A percentile compares a stretch with the other conserved stretches of the same genome.
Conservation (phyloP, 2,888 invertebrate genomes). For the Pinctada fucata region DNA sequence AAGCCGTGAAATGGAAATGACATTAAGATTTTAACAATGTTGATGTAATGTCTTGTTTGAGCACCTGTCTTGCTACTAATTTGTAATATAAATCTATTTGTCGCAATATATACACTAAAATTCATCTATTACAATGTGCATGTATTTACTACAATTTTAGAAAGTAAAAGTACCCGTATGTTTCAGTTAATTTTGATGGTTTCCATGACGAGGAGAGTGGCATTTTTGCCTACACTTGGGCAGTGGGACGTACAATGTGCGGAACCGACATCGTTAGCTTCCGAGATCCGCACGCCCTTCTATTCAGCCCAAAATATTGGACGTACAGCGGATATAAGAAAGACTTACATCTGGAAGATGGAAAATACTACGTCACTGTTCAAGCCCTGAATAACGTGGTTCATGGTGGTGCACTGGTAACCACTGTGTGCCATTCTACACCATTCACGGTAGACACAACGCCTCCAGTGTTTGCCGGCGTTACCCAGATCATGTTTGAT, state of each 20-base stretch:
- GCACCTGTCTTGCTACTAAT: no score
- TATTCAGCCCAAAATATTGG: slow-evolving; percentile 59
- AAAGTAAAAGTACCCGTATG: background rate
- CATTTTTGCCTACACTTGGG: slow-evolving; percentile 63
- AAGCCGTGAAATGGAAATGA: no score
- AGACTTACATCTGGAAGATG: slow-evolving; percentile 57
- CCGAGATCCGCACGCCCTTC: slow-evolving; percentile 57
- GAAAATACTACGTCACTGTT: slow-evolving; percentile 61
- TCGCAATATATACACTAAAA: no score
- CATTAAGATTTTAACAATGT: no score
- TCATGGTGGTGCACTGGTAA: slow-evolving; percentile 61
- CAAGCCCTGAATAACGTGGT: slow-evolving; percentile 59
- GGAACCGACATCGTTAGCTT: slow-evolving; percentile 52
- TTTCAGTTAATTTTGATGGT: slow-evolving; percentile 65
- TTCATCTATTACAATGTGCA: no score
- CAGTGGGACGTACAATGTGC: slow-evolving; percentile 57
- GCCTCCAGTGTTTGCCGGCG: slow-evolving; percentile 52
- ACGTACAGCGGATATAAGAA: slow-evolving; percentile 59
- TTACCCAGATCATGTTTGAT: slow-evolving; percentile 59
- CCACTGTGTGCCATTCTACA: slow-evolving; percentile 61
- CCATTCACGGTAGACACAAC: slow-evolving; percentile 62
- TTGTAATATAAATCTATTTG: no score
- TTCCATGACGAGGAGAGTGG: slow-evolving; percentile 66
- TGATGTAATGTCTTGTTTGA: no score
- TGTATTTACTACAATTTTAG: background rate